These are phyloP conservation scores for Acleris holmiana DNA, from an alignment of 2,888 invertebrate genomes.

Conservation along the genomic window DNA sequence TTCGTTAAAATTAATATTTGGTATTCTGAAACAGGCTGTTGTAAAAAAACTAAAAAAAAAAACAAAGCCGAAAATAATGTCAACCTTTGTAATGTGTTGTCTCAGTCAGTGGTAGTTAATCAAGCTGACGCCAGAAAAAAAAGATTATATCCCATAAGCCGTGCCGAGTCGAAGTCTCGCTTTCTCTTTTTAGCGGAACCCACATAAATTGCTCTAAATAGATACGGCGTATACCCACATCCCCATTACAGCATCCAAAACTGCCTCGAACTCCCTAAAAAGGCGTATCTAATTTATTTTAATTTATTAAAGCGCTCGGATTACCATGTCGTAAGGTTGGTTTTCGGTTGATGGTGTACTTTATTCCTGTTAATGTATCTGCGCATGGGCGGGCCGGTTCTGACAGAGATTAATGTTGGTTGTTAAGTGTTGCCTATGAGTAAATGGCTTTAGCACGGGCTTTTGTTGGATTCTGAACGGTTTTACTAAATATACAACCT, in stretches of 20 bases:
- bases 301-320: neutral
- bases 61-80: too few relatives aligned
- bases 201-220: neutral
- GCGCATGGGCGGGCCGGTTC: slow-evolving; percentile 70
- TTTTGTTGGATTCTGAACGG: neutral
- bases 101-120: too few relatives aligned
- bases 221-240: neutral
- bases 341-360: slow-evolving; percentile 2
- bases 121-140: too few relatives aligned
- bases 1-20: too few relatives aligned
- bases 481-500: too few relatives aligned
- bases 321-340: neutral
- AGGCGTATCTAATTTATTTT: neutral
- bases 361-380: slow-evolving; percentile 52
- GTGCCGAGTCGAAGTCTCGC: neutral
- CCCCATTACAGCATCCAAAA: neutral
- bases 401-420: slow-evolving; percentile 77
- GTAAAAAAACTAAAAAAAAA: too few relatives aligned
- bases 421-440: neutral
- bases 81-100: too few relatives aligned
- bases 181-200: neutral
- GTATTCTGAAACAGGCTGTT: too few relatives aligned
- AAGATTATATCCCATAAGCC: too few relatives aligned
- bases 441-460: neutral
- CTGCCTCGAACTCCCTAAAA: neutral